Base-by-base conservation (phyloP, 2,113 vertebrate genomes). In the Pelvicachromis taeniatus region DNA sequence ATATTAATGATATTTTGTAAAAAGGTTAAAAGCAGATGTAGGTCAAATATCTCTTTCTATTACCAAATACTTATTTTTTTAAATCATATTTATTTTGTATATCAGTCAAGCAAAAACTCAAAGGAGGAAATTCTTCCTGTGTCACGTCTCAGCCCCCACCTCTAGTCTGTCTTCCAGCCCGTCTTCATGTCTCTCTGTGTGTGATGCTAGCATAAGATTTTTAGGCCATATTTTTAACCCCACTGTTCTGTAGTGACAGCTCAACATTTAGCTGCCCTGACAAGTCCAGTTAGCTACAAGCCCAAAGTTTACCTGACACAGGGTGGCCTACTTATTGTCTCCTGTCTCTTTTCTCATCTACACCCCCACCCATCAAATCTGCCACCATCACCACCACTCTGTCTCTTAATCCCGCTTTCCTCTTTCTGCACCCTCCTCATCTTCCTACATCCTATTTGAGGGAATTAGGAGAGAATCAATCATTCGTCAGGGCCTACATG, bases 281-380 rank as follows among this genome's bases (percentile, higher is more conserved):
- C 97, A 97, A 85, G 35, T 93, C 93, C 92, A 77, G 95, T 97
- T 97, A 96, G 96, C 95, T 94, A 94, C 93, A 94, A 95, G 92
- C 95, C 93, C 91, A 93, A 93, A 96, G 93, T 97, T 97, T 95
- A 97, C 97, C 97, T 97, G 97, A 97, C 95, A 95, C 93, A 96
- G 96, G 95, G 94, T 97, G 97, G 97, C 96, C 96, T 96, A 95
- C 96, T 97, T 98, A 97, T 90, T 85, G 91, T 91, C 95, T 94
- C 97, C 85, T 87, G 54, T 95, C 96, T 96, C 94, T 91, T 95
- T 94, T 94, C 92, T 54, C 82, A 84, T 86, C 52, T 29, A 9
- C 45, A 11, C 70, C 65, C 35, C 77, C 85, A 77, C 87, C 84
- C 88, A 77, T 75, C 78, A 7, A 55, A 5, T 61, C 78, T 14